Conservation (phyloP, 2,888 invertebrate species). For the Abrostola tripartita region DNA sequence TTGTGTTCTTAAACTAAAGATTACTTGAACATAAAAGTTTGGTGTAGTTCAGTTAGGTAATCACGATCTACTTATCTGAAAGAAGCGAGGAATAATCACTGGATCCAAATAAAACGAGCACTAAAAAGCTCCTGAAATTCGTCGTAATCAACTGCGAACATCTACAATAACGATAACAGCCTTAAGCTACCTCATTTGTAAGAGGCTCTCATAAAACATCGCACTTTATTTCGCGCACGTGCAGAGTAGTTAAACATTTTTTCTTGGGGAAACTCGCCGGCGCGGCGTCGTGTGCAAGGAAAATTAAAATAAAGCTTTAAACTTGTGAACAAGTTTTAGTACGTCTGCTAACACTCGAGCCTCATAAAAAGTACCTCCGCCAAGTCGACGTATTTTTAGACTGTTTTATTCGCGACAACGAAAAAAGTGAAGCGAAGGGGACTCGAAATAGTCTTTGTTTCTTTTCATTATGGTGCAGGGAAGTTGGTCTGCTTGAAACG, state of each 20-base stretch:
- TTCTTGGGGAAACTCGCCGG: conserved; percentile 65
- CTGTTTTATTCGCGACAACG: conserved; percentile 71
- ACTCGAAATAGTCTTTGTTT: conserved; percentile 65
- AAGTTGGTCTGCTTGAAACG: conserved; percentile 33
- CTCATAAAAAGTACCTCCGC: conserved; percentile 77
- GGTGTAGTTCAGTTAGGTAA: neutral
- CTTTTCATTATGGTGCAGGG: conserved; percentile 64
- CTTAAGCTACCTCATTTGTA: conserved; percentile 59
- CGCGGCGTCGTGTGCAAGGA: conserved; percentile 68
- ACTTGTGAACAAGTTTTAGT: conserved; percentile 82
- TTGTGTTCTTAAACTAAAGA: neutral
- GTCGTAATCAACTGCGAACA: conserved; percentile 31
- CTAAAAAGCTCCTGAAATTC: conserved; percentile 19
- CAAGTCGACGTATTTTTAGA: conserved; percentile 77
- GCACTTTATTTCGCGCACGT: conserved; percentile 78
- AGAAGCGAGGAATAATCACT: neutral
- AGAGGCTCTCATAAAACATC: conserved; percentile 68
- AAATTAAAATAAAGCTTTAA: conserved; percentile 87
- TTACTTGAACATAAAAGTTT: neutral
- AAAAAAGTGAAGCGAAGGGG: conserved; percentile 56
- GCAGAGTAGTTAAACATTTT: conserved; percentile 73
- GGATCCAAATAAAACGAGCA: neutral
- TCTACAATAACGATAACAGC: conserved; percentile 57
- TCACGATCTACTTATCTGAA: neutral
- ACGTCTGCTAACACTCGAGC: conserved; percentile 72